Base-by-base conservation (phyloP, 2,113 vertebrate genomes). In the Hystrix brachyura region DNA sequence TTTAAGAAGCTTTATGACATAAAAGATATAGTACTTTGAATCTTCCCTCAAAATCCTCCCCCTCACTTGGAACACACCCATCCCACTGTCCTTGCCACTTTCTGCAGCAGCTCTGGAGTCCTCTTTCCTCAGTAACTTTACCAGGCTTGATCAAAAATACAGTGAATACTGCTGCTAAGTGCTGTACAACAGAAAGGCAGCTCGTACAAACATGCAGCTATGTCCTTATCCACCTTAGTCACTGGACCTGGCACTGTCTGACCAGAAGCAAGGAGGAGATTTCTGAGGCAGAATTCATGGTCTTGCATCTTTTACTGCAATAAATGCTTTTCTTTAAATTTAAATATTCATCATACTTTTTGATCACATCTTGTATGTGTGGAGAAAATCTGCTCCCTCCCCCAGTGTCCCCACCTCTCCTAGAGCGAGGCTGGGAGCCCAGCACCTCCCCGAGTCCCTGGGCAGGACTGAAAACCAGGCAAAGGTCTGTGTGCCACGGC, bases 401-500 rank as follows among this genome's bases (percentile, higher is more conserved):
- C 25, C 1, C 19, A 43, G 23, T 23, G n/a, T 55, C n/a, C 43
- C 7, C 34, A 0, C 0, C 7, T 13, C 43, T 72, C 29, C 4
- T 0, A 0, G 29, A 90, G 17, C 2, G 78, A 51, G 32, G 15
- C 29, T 62, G 64, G 3, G 25, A 12, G 3, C 0, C 60, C 3
- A 4, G 34, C 71, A 3, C 0, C 4, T 13, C 38, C 10, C 21
- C 15, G 13, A 0, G 19, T 53, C 51, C 64, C 53, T 25, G 11
- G 48, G 51, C 23, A 57, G n/a, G 59, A 67, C 7, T 1, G 60
- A 86, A 57, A 19, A 71, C 13, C 21, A 6, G 23, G 43, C 18
- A 0, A 79, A 4, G 25, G 11, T 4, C 17, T 2, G 3, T 3
- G 19, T 11, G 0, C 17, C 0, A 0, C 4, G 7, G 19, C 34